Evolutionary conservation across 1,140 invertebrate species (phyloP).

Genomic region (Panagrolaimus sp.): DNA sequence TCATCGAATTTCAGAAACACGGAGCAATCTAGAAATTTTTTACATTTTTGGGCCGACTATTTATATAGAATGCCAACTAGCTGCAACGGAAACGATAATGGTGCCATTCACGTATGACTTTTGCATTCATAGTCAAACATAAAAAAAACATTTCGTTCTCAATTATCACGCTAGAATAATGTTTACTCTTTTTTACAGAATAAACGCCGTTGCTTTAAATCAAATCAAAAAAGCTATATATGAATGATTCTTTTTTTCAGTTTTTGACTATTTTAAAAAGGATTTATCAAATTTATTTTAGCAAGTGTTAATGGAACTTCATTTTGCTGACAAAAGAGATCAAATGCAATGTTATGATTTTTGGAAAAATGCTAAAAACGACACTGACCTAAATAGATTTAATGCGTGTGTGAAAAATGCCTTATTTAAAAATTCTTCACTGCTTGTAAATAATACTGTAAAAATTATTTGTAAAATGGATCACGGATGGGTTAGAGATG

Average conservation of each 20-base stretch:
- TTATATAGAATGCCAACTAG: slow-evolving; percentile 1
- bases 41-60: slow-evolving; percentile 14
- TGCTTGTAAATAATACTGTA: neutral
- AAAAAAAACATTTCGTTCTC: neutral
- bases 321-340: neutral
- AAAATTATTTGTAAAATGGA: slow-evolving; percentile 3
- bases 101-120: neutral
- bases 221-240: too few species aligned
- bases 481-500: slow-evolving; percentile 1
- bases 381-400: neutral
- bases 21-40: neutral
- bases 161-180: too few species aligned
- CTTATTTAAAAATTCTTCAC: neutral
- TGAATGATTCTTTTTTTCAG: too few species aligned
- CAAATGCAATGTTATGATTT: neutral
- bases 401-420: neutral
- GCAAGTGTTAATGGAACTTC: slow-evolving; percentile 11
- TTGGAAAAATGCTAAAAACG: neutral
- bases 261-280: neutral
- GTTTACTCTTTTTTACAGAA: too few species aligned
- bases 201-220: too few species aligned
- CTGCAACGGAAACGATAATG: slow-evolving; percentile 14
- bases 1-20: slow-evolving; percentile 8
- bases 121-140: neutral
- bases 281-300: neutral